Evolutionary conservation across 1,140 invertebrate species (phyloP).

Genomic region (Grapholita molesta): DNA sequence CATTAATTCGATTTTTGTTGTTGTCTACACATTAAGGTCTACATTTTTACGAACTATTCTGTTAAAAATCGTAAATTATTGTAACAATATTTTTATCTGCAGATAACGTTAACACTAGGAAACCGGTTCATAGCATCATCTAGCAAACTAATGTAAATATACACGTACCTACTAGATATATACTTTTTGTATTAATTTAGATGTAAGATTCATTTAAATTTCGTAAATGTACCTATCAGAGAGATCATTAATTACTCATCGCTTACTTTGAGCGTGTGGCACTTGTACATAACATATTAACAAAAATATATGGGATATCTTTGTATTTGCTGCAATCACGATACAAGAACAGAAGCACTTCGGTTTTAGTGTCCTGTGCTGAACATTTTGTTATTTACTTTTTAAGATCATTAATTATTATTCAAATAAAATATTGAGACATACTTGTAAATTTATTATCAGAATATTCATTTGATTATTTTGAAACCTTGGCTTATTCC

Average conservation of each 20-base stretch:
- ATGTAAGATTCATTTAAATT: conserved; percentile 33
- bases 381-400: conserved; percentile 54
- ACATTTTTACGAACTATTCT: neutral
- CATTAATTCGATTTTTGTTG: neutral
- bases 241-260: conserved; percentile 20
- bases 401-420: conserved; percentile 41
- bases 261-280: neutral
- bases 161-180: conserved; percentile 17
- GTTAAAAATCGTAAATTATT: neutral
- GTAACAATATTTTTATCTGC: neutral
- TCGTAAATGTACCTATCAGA: conserved; percentile 19
- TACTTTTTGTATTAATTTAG: conserved; percentile 47
- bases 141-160: conserved; percentile 15
- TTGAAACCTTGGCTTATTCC: too few relatives aligned
- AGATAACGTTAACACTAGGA: neutral
- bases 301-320: neutral
- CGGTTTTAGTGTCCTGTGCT: conserved; percentile 31
- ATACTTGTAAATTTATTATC: conserved; percentile 18
- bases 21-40: neutral
- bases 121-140: conserved; percentile 3
- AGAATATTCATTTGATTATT: neutral
- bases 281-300: neutral
- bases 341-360: neutral
- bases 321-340: neutral
- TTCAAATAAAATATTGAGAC: conserved; percentile 29